Conservation (phyloP, 1,140 invertebrate genomes). For the Brachionus koreanus region DNA sequence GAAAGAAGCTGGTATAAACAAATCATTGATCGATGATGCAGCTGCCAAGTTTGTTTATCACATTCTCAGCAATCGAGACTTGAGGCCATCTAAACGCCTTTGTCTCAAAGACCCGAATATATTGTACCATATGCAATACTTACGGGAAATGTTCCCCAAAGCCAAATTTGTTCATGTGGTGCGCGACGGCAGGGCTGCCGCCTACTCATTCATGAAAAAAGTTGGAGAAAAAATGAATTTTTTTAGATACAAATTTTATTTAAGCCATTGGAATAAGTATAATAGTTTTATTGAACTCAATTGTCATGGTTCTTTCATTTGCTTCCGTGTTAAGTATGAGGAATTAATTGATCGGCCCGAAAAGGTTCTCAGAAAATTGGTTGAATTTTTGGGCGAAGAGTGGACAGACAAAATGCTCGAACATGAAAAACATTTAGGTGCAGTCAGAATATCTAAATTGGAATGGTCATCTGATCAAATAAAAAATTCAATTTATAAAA, state of each 20-base stretch:
- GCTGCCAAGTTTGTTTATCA: not conserved
- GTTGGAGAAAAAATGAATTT: not conserved
- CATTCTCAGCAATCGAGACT: not conserved
- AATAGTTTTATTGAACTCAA: not conserved
- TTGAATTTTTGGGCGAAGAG: not conserved
- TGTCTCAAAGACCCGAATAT: slow-evolving; percentile 18
- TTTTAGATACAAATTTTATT: not conserved
- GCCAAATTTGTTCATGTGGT: slow-evolving; percentile 97
- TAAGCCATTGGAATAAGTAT: not conserved
- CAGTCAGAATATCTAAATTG: not conserved
- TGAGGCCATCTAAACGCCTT: not conserved
- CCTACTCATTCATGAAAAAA: slow-evolving; percentile 53
- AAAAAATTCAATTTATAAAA: not conserved
- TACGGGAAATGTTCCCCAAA: slow-evolving; percentile 63
- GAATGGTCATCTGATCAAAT: slow-evolving; percentile 25
- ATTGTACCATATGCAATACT: not conserved
- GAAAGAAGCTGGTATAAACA: not conserved
- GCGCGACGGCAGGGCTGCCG: slow-evolving; percentile 89
- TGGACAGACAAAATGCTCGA: not conserved
- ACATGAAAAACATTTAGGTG: not conserved
- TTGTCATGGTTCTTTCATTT: not conserved
- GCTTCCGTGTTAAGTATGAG: not conserved
- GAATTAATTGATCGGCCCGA: not conserved
- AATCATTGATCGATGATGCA: not conserved
- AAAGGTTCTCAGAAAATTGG: not conserved